A percentile compares a stretch with the other conserved stretches of the same genome.
phyloP scores from a whole-genome alignment of 2,113 vertebrate genomes.

The Nanorana parkeri region DNA sequence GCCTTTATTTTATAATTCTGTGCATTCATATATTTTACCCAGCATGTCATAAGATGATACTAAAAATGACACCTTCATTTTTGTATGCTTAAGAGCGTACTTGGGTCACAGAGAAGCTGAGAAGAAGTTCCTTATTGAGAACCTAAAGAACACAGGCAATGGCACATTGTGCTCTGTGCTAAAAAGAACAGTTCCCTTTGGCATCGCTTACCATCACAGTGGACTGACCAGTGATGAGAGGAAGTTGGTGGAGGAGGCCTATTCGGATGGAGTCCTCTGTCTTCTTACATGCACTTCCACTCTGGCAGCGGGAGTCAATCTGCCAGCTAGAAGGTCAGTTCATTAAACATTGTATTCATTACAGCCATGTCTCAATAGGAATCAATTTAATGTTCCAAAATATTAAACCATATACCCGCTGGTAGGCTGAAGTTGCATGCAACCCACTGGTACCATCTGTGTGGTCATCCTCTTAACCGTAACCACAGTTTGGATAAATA shows the following conservation, averaged over 20 bases:
- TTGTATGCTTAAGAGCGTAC: slow-evolving; percentile 73
- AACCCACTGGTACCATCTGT: too few relatives aligned
- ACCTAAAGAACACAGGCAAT: slow-evolving; percentile 75
- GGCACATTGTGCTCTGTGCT: slow-evolving; percentile 87
- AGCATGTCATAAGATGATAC: too few relatives aligned
- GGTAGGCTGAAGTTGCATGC: too few relatives aligned
- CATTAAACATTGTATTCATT: too few relatives aligned
- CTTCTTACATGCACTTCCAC: slow-evolving; percentile 95
- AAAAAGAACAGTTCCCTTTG: slow-evolving; percentile 81
- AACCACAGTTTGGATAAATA: too few relatives aligned
- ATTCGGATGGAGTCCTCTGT: slow-evolving; percentile 85
- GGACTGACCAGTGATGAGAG: slow-evolving; percentile 90
- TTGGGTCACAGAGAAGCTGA: slow-evolving; percentile 74
- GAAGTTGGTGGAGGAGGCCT: slow-evolving; percentile 89
- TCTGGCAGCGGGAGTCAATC: slow-evolving; percentile 92
- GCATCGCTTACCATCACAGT: slow-evolving; percentile 94
- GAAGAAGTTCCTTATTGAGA: slow-evolving; percentile 78
- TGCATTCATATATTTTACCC: too few relatives aligned
- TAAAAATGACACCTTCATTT: neutral
- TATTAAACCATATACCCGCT: too few relatives aligned
- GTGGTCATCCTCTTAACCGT: too few relatives aligned
- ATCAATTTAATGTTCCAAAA: too few relatives aligned
- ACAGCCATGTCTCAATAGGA: too few relatives aligned
- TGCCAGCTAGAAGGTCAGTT: slow-evolving; percentile 90
- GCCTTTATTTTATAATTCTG: too few relatives aligned